Conservation (phyloP, 2,113 vertebrate species). For the Ammodramus savannarum region DNA sequence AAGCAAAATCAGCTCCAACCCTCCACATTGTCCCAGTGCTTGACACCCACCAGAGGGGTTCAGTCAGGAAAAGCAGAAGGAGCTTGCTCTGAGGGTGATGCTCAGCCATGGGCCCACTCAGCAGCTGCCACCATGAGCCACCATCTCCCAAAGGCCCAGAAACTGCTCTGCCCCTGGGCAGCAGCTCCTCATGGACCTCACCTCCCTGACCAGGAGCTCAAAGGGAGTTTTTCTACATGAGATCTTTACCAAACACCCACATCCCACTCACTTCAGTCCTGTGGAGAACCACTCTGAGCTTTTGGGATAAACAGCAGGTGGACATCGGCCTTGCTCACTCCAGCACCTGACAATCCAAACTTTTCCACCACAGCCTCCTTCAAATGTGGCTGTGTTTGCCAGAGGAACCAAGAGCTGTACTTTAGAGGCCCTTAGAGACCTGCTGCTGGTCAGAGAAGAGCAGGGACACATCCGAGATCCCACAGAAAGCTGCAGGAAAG, state of each 20-base stretch:
- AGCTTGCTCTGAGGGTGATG: background rate
- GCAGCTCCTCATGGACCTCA: background rate
- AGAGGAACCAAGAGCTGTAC: background rate
- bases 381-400: rapidly evolving
- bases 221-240: background rate
- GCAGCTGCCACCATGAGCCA: background rate
- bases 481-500: background rate
- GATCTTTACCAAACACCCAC: background rate
- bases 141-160: background rate
- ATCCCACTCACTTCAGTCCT: background rate
- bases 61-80: background rate
- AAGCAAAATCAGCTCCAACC: background rate
- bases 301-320: background rate
- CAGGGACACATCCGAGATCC: background rate
- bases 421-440: background rate
- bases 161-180: background rate
- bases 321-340: background rate
- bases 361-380: background rate
- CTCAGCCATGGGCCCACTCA: background rate
- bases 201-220: background rate
- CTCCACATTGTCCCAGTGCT: background rate
- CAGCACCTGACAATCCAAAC: background rate
- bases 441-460: background rate
- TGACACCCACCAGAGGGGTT: background rate
- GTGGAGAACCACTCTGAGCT: background rate